Base-by-base conservation (phyloP, 2,113 vertebrate genomes). In the Macroglossus sobrinus region DNA sequence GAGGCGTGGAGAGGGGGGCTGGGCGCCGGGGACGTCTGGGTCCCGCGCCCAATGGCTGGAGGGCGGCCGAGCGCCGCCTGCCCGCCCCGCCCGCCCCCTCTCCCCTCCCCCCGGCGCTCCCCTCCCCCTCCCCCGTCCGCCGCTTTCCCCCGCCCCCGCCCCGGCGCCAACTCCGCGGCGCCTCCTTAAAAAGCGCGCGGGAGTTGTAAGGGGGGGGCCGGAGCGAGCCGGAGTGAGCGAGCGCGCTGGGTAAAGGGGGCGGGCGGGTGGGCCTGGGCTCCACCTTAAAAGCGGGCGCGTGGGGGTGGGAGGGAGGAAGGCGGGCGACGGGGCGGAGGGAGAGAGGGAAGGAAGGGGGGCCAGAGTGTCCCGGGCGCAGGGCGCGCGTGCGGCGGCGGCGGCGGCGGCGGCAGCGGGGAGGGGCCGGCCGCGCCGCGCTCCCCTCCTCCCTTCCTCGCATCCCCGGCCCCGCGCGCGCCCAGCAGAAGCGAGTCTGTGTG, bases 211-310 rank as follows among this genome's bases (percentile, higher is more conserved):
- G 97, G 90, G 97, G 97, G 97, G 97, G 95, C 93, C 90, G 86
- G 81, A 76, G 89, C 53, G 93, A 85, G 96, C 91, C 71, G 30
- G 95, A 97, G 95, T 95, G 96, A 92, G 94, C 85, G 8, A 72
- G 95, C 94, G 76, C 81, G 84, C 92, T 76, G 90, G 95, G 93
- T 84, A 89, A 75, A 79, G 59, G 96, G 95, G 96, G 86, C 93
- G 86, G 95, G 72, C 89, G 57, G 95, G 97, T n/a, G 96, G 95
- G 96, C 96, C 92, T 61, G 91, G 85, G 97, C 97, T 98, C 97
- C 98, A 98, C 98, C 97, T 98, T 98, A 98, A 98, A 97, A 97
- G 97, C 96, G 78, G 97, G 96, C 97, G 97, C 96, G 97, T 97
- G 95, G 97, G 97, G 97, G 97, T 93, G 97, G 97, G 96, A 97